Percentiles rank a stretch among this genome's conserved stretches.
phyloP scores from a whole-genome alignment of 2,113 vertebrate genomes.

The Geococcyx californianus region DNA sequence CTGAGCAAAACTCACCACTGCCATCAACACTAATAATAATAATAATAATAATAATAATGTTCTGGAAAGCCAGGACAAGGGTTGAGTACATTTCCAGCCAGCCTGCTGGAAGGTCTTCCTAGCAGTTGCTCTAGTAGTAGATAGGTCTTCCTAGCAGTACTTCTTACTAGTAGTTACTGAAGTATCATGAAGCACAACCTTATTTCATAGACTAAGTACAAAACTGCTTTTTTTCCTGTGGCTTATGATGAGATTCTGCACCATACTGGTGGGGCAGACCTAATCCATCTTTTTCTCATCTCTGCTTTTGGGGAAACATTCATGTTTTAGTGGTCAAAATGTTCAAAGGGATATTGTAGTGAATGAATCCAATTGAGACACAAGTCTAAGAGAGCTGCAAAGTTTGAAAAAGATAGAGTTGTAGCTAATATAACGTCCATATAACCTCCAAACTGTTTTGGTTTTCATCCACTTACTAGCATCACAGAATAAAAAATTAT shows the following conservation, averaged over 20 bases:
- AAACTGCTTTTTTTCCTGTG: not conserved
- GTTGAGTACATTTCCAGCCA: not conserved
- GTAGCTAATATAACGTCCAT: not conserved
- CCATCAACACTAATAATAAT: not conserved
- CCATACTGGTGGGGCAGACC: not conserved
- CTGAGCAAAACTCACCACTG: too few relatives aligned
- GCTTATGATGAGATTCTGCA: not conserved
- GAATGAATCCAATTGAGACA: not conserved
- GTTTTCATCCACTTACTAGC: not conserved
- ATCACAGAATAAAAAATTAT: not conserved
- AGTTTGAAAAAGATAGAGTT: not conserved
- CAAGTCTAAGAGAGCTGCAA: not conserved
- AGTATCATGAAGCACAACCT: not conserved
- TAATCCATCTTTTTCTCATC: not conserved
- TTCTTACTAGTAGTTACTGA: not conserved
- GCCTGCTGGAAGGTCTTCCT: not conserved
- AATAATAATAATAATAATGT: not conserved
- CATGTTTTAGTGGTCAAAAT: not conserved
- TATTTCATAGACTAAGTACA: not conserved
- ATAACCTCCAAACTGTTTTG: not conserved
- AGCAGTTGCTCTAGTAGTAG: not conserved
- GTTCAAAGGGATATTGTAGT: not conserved
- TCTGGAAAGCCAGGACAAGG: not conserved
- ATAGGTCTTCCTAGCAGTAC: too few relatives aligned
- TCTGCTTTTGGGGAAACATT: not conserved